Percentiles rank a stretch among this genome's conserved stretches.
These are phyloP conservation scores for Limenitis camilla DNA, from an alignment of 2,888 invertebrate genomes.

Conservation along the genomic window DNA sequence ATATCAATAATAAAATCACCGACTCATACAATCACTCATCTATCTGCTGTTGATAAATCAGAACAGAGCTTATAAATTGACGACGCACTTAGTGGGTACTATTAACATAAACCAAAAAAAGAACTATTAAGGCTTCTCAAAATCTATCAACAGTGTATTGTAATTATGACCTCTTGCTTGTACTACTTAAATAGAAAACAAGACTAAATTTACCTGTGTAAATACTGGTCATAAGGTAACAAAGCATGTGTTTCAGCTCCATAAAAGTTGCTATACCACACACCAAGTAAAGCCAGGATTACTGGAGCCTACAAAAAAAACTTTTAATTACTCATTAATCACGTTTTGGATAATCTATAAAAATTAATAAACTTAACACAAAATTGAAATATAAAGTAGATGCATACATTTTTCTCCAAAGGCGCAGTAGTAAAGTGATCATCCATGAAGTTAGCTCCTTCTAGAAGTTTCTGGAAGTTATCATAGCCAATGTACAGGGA, in stretches of 20 bases:
- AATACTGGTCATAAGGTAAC: constrained; percentile 98
- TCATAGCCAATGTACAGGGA: constrained; percentile 94
- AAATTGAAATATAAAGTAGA: neutral
- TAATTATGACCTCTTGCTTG: neutral
- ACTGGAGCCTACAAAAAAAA: constrained; percentile 84
- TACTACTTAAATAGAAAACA: neutral
- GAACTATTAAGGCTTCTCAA: neutral
- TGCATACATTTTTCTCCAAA: constrained; percentile 90
- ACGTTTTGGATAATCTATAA: neutral
- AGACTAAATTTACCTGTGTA: constrained; percentile 81
- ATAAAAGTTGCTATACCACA: constrained; percentile 97
- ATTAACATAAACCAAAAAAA: too few relatives aligned
- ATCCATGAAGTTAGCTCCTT: constrained; percentile 95
- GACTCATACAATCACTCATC: too few relatives aligned
- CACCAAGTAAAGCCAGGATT: constrained; percentile 90
- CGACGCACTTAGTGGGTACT: too few relatives aligned
- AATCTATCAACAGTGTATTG: neutral
- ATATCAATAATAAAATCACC: too few relatives aligned
- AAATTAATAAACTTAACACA: too few relatives aligned
- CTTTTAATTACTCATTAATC: neutral
- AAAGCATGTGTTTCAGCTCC: constrained; percentile 97
- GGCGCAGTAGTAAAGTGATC: constrained; percentile 92
- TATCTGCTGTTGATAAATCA: too few relatives aligned
- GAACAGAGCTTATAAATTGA: too few relatives aligned
- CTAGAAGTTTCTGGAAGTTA: constrained; percentile 92